A percentile compares a stretch with the other conserved stretches of the same genome.
phyloP scores from a whole-genome alignment of 2,888 invertebrate species.

The Standfussiana lucernea region DNA sequence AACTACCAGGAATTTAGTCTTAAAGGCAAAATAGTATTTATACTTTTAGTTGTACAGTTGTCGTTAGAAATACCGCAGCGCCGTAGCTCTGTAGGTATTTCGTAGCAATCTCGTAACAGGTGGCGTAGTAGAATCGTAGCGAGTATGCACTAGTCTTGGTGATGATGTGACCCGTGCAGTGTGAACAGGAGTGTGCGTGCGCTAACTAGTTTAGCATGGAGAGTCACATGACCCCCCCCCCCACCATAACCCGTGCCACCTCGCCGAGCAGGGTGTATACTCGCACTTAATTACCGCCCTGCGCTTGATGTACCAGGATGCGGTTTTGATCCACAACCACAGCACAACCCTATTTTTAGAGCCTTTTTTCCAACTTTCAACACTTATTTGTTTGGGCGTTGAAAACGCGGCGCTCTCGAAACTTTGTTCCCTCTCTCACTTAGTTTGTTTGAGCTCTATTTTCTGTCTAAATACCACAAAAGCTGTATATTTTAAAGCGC shows the following conservation, averaged over 20 bases:
- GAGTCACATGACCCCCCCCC: background rate
- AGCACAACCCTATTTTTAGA: background rate
- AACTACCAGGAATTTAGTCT: background rate
- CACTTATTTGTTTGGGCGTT: conserved; percentile 16
- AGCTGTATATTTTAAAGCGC: conserved; percentile 24
- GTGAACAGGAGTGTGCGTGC: background rate
- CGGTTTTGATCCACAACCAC: conserved; percentile 3
- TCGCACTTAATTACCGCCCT: conserved; percentile 12
- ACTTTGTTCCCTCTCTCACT: conserved; percentile 12
- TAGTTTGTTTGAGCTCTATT: conserved; percentile 15
- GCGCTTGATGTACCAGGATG: background rate
- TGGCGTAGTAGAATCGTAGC: background rate
- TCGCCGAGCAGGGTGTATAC: background rate
- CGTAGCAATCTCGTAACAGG: conserved; percentile 4
- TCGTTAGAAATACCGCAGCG: background rate
- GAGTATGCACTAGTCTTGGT: background rate
- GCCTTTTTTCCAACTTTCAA: conserved; percentile 14
- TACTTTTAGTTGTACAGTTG: background rate
- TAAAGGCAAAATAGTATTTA: background rate
- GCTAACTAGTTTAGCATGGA: background rate
- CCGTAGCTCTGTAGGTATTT: background rate
- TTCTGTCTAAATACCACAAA: conserved; percentile 22
- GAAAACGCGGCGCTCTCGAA: conserved; percentile 3
- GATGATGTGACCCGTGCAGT: background rate
- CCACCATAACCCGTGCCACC: background rate